Conservation (phyloP, 2,888 invertebrate species). For the Melolontha melolontha region DNA sequence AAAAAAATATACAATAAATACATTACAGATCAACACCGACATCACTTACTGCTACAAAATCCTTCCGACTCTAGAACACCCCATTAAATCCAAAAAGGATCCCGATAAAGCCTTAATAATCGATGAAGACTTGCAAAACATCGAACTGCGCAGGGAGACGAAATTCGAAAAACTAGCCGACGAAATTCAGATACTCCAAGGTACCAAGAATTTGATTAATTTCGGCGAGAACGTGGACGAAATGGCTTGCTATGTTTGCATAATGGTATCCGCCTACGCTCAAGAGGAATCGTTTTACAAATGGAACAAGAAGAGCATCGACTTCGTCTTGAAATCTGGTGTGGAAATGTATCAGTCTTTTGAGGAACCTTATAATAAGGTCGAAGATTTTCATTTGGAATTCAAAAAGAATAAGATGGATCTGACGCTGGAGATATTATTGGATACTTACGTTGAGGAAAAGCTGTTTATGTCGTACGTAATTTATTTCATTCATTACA, state of each 20-base stretch:
- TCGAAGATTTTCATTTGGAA: conserved; percentile 49
- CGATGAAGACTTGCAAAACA: conserved; percentile 51
- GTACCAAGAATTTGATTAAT: conserved; percentile 62
- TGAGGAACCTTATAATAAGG: conserved; percentile 51
- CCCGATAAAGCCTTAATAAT: conserved; percentile 41
- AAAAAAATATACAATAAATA: not conserved
- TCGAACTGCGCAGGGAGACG: conserved; percentile 69
- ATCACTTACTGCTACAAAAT: conserved; percentile 52
- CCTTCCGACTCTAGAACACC: conserved; percentile 50
- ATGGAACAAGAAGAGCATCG: conserved; percentile 72
- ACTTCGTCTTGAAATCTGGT: conserved; percentile 69
- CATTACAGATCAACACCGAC: conserved; percentile 52
- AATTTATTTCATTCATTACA: not conserved
- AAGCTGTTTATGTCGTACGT: conserved; percentile 4
- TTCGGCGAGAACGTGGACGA: conserved; percentile 49
- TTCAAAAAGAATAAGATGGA: conserved; percentile 43
- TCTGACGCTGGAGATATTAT: conserved; percentile 45
- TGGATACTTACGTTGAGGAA: conserved; percentile 48
- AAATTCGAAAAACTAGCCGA: conserved; percentile 72
- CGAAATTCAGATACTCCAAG: conserved; percentile 70
- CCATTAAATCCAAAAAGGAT: conserved; percentile 44
- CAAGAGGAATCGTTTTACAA: conserved; percentile 71
- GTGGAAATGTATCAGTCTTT: conserved; percentile 65
- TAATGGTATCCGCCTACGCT: conserved; percentile 72
- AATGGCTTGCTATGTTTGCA: conserved; percentile 69